phyloP scores from a whole-genome alignment of 2,113 vertebrate species.

The Onychorhynchus coronatus region DNA sequence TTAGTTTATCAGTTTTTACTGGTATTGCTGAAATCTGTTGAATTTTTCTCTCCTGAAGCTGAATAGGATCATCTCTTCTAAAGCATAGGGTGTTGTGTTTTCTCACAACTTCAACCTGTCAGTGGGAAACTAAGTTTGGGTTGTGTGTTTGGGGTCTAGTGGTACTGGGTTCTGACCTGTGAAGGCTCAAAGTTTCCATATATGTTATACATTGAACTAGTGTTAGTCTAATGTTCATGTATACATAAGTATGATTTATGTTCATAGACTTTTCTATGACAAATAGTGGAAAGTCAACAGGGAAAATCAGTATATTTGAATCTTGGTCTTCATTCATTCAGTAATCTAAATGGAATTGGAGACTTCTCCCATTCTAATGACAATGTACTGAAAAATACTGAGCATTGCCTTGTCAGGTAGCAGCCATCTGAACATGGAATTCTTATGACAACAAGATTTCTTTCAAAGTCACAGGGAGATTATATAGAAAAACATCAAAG shows the following conservation, averaged over 20 bases:
- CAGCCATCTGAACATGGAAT: neutral
- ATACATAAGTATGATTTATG: neutral
- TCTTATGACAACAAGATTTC: neutral
- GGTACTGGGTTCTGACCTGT: neutral
- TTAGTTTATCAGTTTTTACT: neutral
- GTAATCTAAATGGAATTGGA: neutral
- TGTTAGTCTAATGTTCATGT: neutral
- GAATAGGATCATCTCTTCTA: neutral
- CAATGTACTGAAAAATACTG: neutral
- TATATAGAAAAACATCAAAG: neutral
- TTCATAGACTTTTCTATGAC: neutral
- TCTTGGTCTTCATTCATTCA: neutral
- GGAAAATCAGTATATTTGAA: neutral
- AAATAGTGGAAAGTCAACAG: neutral
- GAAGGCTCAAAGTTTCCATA: neutral
- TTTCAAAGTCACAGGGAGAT: neutral
- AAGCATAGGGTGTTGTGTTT: neutral
- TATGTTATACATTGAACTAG: neutral
- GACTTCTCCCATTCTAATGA: neutral
- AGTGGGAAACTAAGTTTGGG: neutral
- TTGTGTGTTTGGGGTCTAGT: neutral
- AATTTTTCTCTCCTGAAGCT: neutral
- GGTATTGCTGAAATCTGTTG: neutral
- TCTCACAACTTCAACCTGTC: neutral
- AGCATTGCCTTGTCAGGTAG: neutral